These are phyloP conservation scores for Ectemnius lituratus DNA, from an alignment of 2,888 invertebrate species.

Conservation along the genomic window DNA sequence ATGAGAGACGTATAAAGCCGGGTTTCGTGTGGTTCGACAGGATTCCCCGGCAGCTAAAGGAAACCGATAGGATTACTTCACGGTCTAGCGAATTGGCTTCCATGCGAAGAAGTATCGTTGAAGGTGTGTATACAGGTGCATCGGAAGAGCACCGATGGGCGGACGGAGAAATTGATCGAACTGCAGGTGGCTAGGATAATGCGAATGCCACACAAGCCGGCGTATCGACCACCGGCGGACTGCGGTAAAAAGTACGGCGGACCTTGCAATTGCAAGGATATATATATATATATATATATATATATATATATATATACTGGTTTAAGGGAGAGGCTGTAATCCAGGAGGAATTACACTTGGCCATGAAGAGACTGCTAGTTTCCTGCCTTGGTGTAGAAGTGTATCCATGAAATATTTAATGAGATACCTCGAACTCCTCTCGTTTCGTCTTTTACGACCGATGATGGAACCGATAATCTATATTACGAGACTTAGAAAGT, in stretches of 20 bases:
- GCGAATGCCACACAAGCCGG: conserved; percentile 43
- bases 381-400: too few species aligned
- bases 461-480: not conserved
- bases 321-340: not conserved
- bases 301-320: too few species aligned
- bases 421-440: too few species aligned
- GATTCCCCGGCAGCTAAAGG: not conserved
- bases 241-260: conserved; percentile 48
- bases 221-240: conserved; percentile 50
- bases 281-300: not conserved
- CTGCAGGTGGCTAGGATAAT: conserved; percentile 71
- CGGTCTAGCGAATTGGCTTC: not conserved
- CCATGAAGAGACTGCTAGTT: too few species aligned
- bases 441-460: not conserved
- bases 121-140: conserved; percentile 25
- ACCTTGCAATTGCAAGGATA: conserved; percentile 21
- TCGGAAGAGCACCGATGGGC: conserved; percentile 45
- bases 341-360: too few species aligned
- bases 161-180: conserved; percentile 73
- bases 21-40: not conserved
- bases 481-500: not conserved
- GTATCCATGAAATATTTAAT: too few species aligned
- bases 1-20: not conserved
- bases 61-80: not conserved
- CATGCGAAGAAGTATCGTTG: not conserved